Conservation (phyloP, 2,113 vertebrate genomes). For the Pelusios castaneus region DNA sequence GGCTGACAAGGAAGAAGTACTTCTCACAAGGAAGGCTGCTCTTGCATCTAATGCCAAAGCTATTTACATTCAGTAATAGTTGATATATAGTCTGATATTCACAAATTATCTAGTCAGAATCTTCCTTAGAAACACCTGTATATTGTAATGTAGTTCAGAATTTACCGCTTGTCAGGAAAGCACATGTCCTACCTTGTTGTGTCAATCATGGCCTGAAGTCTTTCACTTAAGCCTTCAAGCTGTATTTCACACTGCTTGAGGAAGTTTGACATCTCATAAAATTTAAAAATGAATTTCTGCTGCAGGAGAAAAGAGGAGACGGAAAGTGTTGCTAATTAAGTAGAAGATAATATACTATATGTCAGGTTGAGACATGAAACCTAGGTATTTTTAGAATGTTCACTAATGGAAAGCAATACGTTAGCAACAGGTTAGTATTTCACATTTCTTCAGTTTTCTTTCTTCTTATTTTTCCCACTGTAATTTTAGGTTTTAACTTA, state of each 20-base stretch:
- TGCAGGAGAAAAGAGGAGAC: constrained; percentile 8
- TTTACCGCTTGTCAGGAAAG: constrained; percentile 69
- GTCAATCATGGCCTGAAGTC: constrained; percentile 68
- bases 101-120: constrained; percentile 69
- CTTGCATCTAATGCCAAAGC: neutral
- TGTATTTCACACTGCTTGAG: constrained; percentile 63
- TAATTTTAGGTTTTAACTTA: neutral
- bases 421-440: neutral
- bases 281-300: constrained; percentile 63
- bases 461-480: neutral
- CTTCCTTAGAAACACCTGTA: constrained; percentile 68
- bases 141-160: constrained; percentile 49
- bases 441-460: neutral
- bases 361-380: neutral
- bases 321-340: constrained; percentile 45
- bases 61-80: constrained; percentile 29
- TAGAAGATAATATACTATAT: constrained; percentile 25
- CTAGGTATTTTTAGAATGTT: constrained; percentile 24
- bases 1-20: constrained; percentile 9
- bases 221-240: constrained; percentile 41
- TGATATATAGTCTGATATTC: constrained; percentile 63
- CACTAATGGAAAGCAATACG: neutral
- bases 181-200: constrained; percentile 17
- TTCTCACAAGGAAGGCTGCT: constrained; percentile 41
- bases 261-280: constrained; percentile 71